Base-by-base conservation (phyloP, 2,888 invertebrate species). In the Xanthia icteritia region DNA sequence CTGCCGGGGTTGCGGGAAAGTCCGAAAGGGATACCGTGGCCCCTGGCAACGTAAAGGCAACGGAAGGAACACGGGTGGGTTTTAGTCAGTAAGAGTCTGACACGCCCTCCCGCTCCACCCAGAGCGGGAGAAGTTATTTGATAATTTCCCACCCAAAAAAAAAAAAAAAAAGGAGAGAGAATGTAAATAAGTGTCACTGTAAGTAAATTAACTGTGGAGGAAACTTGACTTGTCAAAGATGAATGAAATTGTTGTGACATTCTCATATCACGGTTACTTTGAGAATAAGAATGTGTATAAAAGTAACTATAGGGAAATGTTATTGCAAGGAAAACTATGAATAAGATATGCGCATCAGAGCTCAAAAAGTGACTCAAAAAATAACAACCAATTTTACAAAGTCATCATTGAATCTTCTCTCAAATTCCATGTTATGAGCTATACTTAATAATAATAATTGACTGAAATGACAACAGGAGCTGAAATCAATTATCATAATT, bases 171-270 rank as follows among this genome's bases (percentile, higher is more conserved):
- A 75, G 20, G 42, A 63, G 69, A 31, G 56, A 39, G 66, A 39
- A 77, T 86, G 60, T 86, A 73, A 77, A 77, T 73, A 69, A 74
- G 20, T 75, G 68, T 27, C 45, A 36, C 31, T 65, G 65, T 48
- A 54, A 17, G n/a, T 36, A 20, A 42, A 56, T 71, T 73, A 27
- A 48, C 13, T 64, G 54, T 17, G 17, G 2, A 31, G 17, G 63
- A 61, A 56, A 27, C 54, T 48, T 39, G 20, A 0, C 6, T 6
- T 15, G 13, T 63, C 51, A 17, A 17, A 5, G 9, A 63, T 48
- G n/a, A 31, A 48, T 39, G 8, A 3, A 36, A 31, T 63, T 27
- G 11, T n/a, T 56, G n/a, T 39, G 36, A 48, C 39, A 5, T 54
- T 27, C 17, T 17, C 13, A 36, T 79, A 13, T 39, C 8, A 23